These are phyloP conservation scores for Poecile montanus DNA, from an alignment of 2,797 vertebrate genomes.

Conservation along the genomic window DNA sequence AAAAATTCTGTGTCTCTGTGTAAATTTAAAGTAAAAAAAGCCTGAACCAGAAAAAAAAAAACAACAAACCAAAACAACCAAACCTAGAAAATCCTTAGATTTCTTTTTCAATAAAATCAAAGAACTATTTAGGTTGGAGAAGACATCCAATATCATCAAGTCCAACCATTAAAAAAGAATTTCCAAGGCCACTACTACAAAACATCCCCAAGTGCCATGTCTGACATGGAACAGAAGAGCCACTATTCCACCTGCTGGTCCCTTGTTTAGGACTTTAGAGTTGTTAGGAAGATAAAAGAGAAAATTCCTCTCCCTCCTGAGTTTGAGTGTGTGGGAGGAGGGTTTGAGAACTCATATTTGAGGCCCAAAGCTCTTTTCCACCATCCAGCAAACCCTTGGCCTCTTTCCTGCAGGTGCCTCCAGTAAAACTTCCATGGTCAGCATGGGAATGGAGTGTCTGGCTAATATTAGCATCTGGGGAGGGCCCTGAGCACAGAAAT, in stretches of 20 bases:
- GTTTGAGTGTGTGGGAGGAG: neutral
- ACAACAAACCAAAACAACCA: neutral
- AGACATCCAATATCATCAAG: neutral
- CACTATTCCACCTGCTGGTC: neutral
- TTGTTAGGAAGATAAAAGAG: neutral
- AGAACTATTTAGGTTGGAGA: neutral
- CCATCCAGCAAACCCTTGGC: neutral
- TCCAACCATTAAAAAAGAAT: neutral
- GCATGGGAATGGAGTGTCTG: neutral
- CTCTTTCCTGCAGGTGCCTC: neutral
- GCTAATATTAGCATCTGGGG: neutral
- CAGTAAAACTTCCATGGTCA: neutral
- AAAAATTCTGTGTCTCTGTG: neutral
- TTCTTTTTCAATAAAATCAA: neutral
- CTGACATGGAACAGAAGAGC: neutral
- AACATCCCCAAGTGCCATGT: fast-evolving
- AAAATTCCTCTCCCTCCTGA: neutral
- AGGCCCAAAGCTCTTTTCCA: neutral
- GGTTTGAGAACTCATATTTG: neutral
- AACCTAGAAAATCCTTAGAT: neutral
- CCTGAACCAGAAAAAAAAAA: neutral
- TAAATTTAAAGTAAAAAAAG: neutral
- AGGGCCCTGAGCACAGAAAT: neutral
- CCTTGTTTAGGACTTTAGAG: neutral
- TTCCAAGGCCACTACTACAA: neutral